A percentile compares a stretch with the other conserved stretches of the same genome.
Conservation (phyloP, 2,113 vertebrate species). For the Menura novaehollandiae region DNA sequence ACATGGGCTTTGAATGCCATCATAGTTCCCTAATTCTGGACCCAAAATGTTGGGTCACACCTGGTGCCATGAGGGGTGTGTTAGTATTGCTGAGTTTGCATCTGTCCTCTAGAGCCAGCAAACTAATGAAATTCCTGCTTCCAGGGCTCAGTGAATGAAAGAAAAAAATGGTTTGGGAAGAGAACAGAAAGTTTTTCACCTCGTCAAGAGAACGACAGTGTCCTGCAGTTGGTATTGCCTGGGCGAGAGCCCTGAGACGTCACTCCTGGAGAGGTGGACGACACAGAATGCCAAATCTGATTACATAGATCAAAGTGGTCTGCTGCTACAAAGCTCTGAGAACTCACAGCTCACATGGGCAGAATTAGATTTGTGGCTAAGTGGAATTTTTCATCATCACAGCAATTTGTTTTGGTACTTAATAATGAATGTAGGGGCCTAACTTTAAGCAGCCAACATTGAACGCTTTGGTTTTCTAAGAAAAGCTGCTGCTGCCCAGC, state of each 20-base stretch:
- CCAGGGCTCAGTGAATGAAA: not conserved
- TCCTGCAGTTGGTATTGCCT: not conserved
- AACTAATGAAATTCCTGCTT: not conserved
- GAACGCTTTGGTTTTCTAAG: not conserved
- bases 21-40: not conserved
- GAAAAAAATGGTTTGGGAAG: not conserved
- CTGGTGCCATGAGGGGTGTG: rapidly evolving
- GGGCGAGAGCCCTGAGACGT: not conserved
- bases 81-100: not conserved
- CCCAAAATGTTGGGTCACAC: not conserved
- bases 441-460: not conserved
- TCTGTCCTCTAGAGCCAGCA: not conserved
- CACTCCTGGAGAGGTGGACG: not conserved
- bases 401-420: slow-evolving; percentile 30
- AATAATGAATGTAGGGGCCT: not conserved
- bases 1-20: not conserved
- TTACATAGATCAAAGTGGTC: slow-evolving; percentile 18
- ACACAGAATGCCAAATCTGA: slow-evolving; percentile 28
- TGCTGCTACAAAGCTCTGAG: slow-evolving; percentile 9
- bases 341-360: not conserved
- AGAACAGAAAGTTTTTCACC: not conserved
- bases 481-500: not conserved
- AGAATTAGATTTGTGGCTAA: slow-evolving; percentile 39
- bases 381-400: slow-evolving; percentile 16
- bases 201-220: not conserved